These are phyloP conservation scores for Neuroscelio doddi DNA, from an alignment of 2,888 invertebrate species.

Conservation along the genomic window DNA sequence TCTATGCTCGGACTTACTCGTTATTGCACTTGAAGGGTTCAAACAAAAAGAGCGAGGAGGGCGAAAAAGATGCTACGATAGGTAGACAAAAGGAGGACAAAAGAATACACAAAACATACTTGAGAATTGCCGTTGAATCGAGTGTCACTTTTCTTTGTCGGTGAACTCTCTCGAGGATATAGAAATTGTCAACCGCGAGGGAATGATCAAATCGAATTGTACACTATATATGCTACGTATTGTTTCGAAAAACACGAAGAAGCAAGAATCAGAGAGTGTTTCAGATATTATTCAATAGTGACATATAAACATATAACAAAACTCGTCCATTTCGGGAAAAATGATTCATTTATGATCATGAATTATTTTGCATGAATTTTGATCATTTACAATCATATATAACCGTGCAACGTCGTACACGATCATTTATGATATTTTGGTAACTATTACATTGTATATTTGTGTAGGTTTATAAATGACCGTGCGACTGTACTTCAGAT, in stretches of 20 bases:
- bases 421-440: no score
- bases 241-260: slow-evolving; percentile 58
- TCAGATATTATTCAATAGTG: no score
- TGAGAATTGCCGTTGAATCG: slow-evolving; percentile 59
- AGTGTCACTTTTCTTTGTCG: slow-evolving; percentile 67
- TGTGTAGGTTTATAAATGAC: no score
- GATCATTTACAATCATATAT: no score
- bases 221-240: slow-evolving; percentile 45
- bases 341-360: no score
- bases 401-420: no score
- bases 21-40: slow-evolving; percentile 25
- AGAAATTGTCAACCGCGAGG: slow-evolving; percentile 51
- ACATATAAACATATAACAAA: no score
- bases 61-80: slow-evolving; percentile 26
- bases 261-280: no score
- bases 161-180: slow-evolving; percentile 55
- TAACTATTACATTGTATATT: no score
- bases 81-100: slow-evolving; percentile 29
- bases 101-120: slow-evolving; percentile 58
- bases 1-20: neutral
- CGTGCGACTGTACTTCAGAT: no score
- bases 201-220: slow-evolving; percentile 60
- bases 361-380: no score
- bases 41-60: slow-evolving; percentile 17
- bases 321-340: neutral